phyloP scores from a whole-genome alignment of 2,888 invertebrate genomes.

The Cosmia pyralina region DNA sequence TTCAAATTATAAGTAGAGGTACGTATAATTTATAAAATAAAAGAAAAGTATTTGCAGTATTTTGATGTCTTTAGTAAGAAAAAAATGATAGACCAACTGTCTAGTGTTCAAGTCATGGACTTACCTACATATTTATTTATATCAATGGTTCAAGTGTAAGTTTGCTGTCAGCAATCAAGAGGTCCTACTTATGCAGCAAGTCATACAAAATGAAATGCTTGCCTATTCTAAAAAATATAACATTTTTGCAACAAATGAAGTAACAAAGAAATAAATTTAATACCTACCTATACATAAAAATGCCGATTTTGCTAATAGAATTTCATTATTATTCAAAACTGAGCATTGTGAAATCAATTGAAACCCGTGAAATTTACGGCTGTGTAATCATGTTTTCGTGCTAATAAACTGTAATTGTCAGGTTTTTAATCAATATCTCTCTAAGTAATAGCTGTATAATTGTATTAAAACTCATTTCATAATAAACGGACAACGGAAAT shows the following conservation, averaged over 20 bases:
- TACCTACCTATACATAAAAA: neutral
- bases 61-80: neutral
- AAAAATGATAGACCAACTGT: constrained; percentile 13
- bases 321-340: constrained; percentile 25
- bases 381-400: constrained; percentile 9
- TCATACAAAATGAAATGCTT: neutral
- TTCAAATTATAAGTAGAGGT: neutral
- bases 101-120: neutral
- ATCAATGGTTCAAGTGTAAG: too few relatives aligned
- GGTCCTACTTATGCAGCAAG: neutral
- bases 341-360: constrained; percentile 37
- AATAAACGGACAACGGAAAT: constrained; percentile 15
- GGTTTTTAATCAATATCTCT: neutral
- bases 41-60: neutral
- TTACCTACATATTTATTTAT: too few relatives aligned
- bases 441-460: neutral
- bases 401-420: constrained; percentile 25
- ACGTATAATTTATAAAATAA: neutral
- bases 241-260: constrained; percentile 27
- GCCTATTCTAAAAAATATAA: neutral
- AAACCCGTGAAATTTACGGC: constrained; percentile 1
- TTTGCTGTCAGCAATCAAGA: neutral
- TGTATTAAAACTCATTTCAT: neutral
- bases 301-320: constrained; percentile 32
- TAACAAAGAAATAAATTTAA: constrained; percentile 10